Base-by-base conservation (phyloP, 2,888 invertebrate species). In the Tachina grossa region DNA sequence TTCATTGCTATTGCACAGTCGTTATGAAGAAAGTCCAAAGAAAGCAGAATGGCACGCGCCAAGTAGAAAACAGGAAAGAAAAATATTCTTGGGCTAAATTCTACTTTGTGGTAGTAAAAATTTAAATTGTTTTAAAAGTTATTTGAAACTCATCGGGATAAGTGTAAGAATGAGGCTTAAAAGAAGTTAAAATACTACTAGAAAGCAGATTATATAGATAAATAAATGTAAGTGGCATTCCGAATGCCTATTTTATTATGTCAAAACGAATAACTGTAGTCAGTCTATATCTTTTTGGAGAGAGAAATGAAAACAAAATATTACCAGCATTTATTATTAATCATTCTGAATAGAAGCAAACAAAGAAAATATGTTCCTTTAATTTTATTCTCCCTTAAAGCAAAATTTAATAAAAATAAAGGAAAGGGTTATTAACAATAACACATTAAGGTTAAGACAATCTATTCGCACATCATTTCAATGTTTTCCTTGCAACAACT, bases 381-480 rank as follows among this genome's bases (percentile, higher is more conserved):
- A 39, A 53, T 76, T 80, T 59, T 31, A 84, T 85, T 83, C 59
- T 53, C 61, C 87, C 79, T 82, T 31, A 13, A 72, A 72, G 41
- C 59, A 39, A 65, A 69, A 77, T 1, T 45, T 39, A 68, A 55
- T 9, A n/a, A 57, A 2, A n/a, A 57, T 51, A 57, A 47, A 55
- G 71, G 88, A 90, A 89, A 89, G 90, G 91, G 89, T 90, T 66
- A 55, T 72, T 72, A 71, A 72, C 65, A 72, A 55, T 31, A 57
- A 80, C 49, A 53, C 65, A 76, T 65, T 87, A 71, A 78, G 61
- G 53, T 61, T 69, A 47, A 51, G 63, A 74, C 61, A 89, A 89
- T 89, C 89, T 89, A 90, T 90, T 91, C 90, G 88, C 90, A 91
- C 90, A 89, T 90, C 85, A 88, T 90, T 90, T 89, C 88, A 81